Conservation (phyloP, 2,797 vertebrate species). For the Phalloptychus januarius region DNA sequence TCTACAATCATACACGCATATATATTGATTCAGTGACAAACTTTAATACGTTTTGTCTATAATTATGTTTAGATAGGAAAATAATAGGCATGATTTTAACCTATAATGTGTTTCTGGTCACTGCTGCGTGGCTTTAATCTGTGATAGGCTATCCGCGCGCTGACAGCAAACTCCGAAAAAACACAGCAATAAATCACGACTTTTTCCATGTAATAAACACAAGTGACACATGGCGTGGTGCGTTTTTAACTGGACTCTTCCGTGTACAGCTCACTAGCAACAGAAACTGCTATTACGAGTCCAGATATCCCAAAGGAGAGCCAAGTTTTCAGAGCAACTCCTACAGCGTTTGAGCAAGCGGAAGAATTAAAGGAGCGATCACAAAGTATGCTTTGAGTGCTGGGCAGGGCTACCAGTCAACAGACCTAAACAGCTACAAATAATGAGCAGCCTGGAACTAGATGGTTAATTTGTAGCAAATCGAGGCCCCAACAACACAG, state of each 20-base stretch:
- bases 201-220: background rate
- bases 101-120: background rate
- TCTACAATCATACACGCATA: background rate
- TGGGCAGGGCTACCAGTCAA: background rate
- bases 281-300: background rate
- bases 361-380: background rate
- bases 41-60: background rate
- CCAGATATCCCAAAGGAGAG: background rate
- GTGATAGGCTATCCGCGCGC: background rate
- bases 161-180: background rate
- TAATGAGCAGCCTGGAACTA: conserved; percentile 5
- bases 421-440: background rate
- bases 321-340: background rate
- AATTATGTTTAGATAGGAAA: background rate
- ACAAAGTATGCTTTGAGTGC: background rate
- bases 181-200: background rate
- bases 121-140: background rate
- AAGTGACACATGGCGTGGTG: background rate
- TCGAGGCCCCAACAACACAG: conserved; percentile 75
- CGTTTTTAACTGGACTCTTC: background rate
- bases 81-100: background rate
- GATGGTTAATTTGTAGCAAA: conserved; percentile 38
- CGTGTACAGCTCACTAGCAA: background rate
- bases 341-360: background rate
- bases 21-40: background rate